Evolutionary conservation across 2,113 vertebrate genomes (phyloP).

Genomic region (Pipa parva): DNA sequence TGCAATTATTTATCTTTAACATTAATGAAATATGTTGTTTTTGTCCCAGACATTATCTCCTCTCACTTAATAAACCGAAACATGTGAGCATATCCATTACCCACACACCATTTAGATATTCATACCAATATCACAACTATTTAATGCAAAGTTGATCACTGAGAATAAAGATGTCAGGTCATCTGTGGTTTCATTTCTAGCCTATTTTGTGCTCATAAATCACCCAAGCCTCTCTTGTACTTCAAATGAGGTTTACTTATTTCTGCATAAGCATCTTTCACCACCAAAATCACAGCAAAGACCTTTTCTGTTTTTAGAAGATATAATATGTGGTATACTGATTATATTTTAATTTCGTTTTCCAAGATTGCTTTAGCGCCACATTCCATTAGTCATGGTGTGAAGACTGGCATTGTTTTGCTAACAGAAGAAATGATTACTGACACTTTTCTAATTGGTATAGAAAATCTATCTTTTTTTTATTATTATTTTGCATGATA

Average conservation of each 20-base stretch:
- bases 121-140: too few relatives aligned
- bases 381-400: conserved; percentile 9
- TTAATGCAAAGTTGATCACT: neutral
- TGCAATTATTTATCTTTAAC: too few relatives aligned
- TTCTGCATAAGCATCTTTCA: neutral
- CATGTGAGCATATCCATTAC: too few relatives aligned
- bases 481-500: conserved; percentile 7
- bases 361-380: neutral
- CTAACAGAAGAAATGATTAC: conserved; percentile 11
- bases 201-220: too few relatives aligned
- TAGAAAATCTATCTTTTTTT: neutral
- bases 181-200: too few relatives aligned
- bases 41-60: too few relatives aligned
- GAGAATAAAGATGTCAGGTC: too few relatives aligned
- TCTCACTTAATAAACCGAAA: too few relatives aligned
- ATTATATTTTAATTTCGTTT: conserved; percentile 29
- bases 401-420: neutral
- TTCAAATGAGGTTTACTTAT: neutral
- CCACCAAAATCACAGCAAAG: neutral
- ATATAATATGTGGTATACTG: neutral
- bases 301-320: neutral
- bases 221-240: too few relatives aligned
- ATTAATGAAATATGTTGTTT: too few relatives aligned
- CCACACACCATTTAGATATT: too few relatives aligned
- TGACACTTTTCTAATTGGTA: conserved; percentile 15